phyloP scores from a whole-genome alignment of 1,140 invertebrate species.

The Sitodiplosis mosellana region DNA sequence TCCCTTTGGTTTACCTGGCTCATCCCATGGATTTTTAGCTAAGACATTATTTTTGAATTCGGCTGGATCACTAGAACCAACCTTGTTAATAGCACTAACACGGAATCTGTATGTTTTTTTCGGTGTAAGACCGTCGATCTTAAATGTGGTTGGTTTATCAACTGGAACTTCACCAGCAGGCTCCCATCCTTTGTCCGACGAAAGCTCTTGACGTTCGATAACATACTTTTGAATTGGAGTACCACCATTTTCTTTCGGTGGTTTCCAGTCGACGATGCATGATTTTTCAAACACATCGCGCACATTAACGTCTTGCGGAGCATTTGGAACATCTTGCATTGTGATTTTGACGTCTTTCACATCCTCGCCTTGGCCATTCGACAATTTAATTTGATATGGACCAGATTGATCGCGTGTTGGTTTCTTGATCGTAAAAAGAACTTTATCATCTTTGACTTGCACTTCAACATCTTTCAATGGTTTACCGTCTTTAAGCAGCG shows the following conservation, averaged over 20 bases:
- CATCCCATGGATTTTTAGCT: constrained; percentile 97
- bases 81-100: constrained; percentile 83
- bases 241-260: constrained; percentile 85
- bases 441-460: constrained; percentile 73
- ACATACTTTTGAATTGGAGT: constrained; percentile 77
- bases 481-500: constrained; percentile 77
- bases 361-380: constrained; percentile 75
- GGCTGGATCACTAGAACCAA: constrained; percentile 74
- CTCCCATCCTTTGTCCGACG: constrained; percentile 70
- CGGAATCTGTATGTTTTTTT: constrained; percentile 91
- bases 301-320: constrained; percentile 78
- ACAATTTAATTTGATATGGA: constrained; percentile 68
- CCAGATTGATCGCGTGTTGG: constrained; percentile 62
- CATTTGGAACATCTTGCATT: constrained; percentile 78
- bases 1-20: constrained; percentile 77
- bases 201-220: constrained; percentile 92
- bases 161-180: constrained; percentile 55
- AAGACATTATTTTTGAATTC: constrained; percentile 66
- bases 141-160: constrained; percentile 47
- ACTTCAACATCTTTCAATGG: constrained; percentile 76
- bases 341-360: constrained; percentile 63
- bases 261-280: constrained; percentile 84
- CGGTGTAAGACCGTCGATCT: constrained; percentile 69
- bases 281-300: constrained; percentile 81
- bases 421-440: constrained; percentile 80